Base-by-base conservation (phyloP, 2,113 vertebrate species). In the Pelecanus crispus region DNA sequence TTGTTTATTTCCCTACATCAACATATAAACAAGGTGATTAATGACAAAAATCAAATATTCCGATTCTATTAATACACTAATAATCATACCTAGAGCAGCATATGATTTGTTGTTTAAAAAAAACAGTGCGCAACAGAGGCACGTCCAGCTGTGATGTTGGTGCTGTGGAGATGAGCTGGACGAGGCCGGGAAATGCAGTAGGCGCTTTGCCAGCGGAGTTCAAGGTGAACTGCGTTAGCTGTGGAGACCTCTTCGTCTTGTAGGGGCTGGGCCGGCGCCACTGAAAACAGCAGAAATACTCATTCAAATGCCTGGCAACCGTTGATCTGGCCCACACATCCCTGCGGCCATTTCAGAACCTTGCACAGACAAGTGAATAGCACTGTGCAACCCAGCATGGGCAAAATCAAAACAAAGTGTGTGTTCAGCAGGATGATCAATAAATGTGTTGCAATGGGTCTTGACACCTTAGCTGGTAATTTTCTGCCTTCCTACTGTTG, bases 291-390 rank as follows among this genome's bases (percentile, higher is more conserved):
- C 58, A 88, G 74, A 56, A 75, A 34, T 29, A 4, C 6, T 26
- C 8, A 4, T 8, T 28, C 9, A 21, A 21, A 16, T 17, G 13
- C 32, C n/a, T 36, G 28, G 8, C 0, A 0, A 3, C 28, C 28
- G 12, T 10, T 0, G 0, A 1, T 53, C 45, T 2, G 10, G 15
- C 74, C 44, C 24, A 22, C 1, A 2, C 15, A 34, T 14, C 49
- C 31, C 32, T 11, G 21, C 10, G 65, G 20, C 3, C 2, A 1
- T 24, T 70, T 70, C 71, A 56, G 79, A 40, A 70, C 77, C 44
- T 36, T 17, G 53, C 36, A 34, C 8, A 20, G 71, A 40, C 36
- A 40, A 68, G 44, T 29, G n/a, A 68, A 6, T 21, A 59, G 18
- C 20, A 7, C 38, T 53, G 20, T 47, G 17, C 12, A 63, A 21